Conservation (phyloP, 2,888 invertebrate species). For the Anorthoa munda region DNA sequence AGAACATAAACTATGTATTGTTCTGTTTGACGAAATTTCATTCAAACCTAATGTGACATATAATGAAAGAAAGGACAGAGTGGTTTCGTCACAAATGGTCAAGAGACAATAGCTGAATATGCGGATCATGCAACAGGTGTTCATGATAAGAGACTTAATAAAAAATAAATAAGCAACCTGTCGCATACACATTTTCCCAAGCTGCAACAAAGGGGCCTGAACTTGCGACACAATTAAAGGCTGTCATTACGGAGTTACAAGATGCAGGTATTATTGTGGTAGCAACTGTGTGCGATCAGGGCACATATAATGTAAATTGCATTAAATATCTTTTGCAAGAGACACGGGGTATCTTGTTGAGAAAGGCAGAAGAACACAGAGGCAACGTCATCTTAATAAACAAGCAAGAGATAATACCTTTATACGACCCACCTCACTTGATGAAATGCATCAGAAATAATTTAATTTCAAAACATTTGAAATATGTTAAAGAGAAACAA, state of each 20-base stretch:
- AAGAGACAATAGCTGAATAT: not conserved
- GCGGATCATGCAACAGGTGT: too few species aligned
- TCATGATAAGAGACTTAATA: too few species aligned
- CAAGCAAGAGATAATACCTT: not conserved
- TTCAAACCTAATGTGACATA: conserved; percentile 14
- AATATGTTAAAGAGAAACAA: not conserved
- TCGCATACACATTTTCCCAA: conserved; percentile 5
- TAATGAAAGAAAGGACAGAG: not conserved
- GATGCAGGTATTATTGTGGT: not conserved
- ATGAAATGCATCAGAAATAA: conserved; percentile 4
- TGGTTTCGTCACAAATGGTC: conserved; percentile 11
- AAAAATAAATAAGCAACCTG: not conserved
- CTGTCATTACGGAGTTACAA: not conserved
- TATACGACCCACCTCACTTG: not conserved
- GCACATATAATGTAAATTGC: conserved; percentile 1
- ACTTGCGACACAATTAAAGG: conserved; percentile 2
- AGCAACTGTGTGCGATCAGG: conserved; percentile 12
- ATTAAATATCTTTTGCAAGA: not conserved
- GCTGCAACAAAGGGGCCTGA: conserved; percentile 17
- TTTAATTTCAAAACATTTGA: not conserved
- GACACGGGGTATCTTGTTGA: not conserved
- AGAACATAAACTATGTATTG: conserved; percentile 10
- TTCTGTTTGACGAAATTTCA: conserved; percentile 17
- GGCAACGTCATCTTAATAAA: not conserved
- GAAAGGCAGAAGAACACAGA: not conserved